A percentile compares a stretch with the other conserved stretches of the same genome.
Evolutionary conservation across 2,797 vertebrate genomes (phyloP).

Genomic region (Gastrophryne carolinensis): DNA sequence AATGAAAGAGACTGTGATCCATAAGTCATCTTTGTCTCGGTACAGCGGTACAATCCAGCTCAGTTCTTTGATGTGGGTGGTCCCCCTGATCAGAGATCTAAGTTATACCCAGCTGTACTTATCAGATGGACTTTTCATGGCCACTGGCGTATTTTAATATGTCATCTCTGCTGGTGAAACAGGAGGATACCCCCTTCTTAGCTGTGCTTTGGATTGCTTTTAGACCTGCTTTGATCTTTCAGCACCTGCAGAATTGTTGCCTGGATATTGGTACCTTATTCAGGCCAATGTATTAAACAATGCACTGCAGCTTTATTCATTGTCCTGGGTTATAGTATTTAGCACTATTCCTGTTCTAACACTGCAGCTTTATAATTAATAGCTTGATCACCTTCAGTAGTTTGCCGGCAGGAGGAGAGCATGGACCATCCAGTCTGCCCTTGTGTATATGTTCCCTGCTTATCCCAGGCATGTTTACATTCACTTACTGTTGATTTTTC

Average conservation of each 20-base stretch:
- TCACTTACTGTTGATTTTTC: too few relatives aligned
- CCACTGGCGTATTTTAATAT: slow-evolving; percentile 30
- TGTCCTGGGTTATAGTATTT: background rate
- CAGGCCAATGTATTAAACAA: background rate
- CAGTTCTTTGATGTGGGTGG: slow-evolving; percentile 40
- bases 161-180: slow-evolving; percentile 27
- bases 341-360: too few relatives aligned
- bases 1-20: background rate
- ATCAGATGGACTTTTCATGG: slow-evolving; percentile 26
- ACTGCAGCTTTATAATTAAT: too few relatives aligned
- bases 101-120: slow-evolving; percentile 40
- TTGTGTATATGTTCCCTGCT: too few relatives aligned
- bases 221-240: slow-evolving; percentile 33
- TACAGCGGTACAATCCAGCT: background rate
- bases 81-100: slow-evolving; percentile 4
- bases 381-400: too few relatives aligned
- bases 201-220: slow-evolving; percentile 5
- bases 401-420: too few relatives aligned
- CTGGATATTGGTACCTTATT: background rate
- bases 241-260: slow-evolving; percentile 4
- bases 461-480: too few relatives aligned
- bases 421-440: too few relatives aligned
- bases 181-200: slow-evolving; percentile 17
- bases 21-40: slow-evolving; percentile 24
- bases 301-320: background rate